These are phyloP conservation scores for Diploptera punctata DNA, from an alignment of 2,888 invertebrate genomes.

Conservation along the genomic window DNA sequence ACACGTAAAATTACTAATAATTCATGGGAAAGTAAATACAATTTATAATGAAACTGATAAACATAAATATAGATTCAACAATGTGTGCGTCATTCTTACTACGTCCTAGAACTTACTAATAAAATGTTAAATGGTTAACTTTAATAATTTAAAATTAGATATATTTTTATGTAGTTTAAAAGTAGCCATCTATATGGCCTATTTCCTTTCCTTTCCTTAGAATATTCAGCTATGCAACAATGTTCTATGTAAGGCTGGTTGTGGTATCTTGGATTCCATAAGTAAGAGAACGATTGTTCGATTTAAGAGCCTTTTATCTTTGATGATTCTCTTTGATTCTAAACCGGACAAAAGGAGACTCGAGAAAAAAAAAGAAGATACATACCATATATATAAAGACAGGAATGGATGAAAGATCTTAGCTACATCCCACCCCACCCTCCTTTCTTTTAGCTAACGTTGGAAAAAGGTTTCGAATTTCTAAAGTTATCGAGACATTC, in stretches of 20 bases:
- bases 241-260: conserved; percentile 1
- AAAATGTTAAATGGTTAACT: too few species aligned
- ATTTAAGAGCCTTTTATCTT: conserved; percentile 5
- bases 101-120: too few species aligned
- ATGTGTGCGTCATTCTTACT: too few species aligned
- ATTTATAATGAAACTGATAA: too few species aligned
- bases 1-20: too few species aligned
- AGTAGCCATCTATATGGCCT: too few species aligned
- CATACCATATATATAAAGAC: background rate
- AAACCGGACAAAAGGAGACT: conserved; percentile 14
- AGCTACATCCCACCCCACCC: background rate
- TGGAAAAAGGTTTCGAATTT: background rate
- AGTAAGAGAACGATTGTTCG: conserved; percentile 2
- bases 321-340: conserved; percentile 4
- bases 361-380: background rate
- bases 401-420: conserved; percentile 15
- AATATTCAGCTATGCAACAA: background rate
- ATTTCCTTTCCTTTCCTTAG: too few species aligned
- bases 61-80: too few species aligned
- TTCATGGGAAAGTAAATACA: too few species aligned
- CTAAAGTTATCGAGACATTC: background rate
- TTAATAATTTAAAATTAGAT: too few species aligned
- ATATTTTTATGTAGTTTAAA: too few species aligned
- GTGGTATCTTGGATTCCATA: background rate
- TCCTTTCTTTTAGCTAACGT: background rate